These are phyloP conservation scores for Dinoponera quadriceps DNA, from an alignment of 1,140 invertebrate genomes.

Conservation along the genomic window DNA sequence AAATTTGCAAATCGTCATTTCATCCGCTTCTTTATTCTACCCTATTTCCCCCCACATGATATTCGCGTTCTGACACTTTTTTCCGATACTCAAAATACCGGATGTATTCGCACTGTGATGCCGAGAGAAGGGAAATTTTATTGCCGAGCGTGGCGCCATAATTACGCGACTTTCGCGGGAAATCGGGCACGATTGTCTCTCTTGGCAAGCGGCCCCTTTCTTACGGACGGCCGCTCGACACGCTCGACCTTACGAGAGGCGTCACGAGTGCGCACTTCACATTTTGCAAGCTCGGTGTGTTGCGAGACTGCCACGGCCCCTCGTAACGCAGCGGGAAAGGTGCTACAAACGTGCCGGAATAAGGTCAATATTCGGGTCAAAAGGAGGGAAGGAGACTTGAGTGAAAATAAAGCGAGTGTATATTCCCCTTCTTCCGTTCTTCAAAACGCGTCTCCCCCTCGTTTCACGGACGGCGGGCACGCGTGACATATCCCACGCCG, in stretches of 20 bases:
- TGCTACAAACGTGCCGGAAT: constrained; percentile 50
- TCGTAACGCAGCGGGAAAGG: constrained; percentile 39
- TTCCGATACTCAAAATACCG: neutral
- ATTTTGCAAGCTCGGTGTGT: constrained; percentile 55
- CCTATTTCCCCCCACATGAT: no score
- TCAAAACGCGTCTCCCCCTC: neutral
- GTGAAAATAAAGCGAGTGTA: constrained; percentile 5
- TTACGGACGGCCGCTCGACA: constrained; percentile 40
- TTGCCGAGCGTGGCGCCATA: constrained; percentile 19
- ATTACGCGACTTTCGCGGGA: constrained; percentile 55
- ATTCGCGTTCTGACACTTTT: neutral
- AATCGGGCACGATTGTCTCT: neutral
- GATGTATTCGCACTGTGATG: neutral
- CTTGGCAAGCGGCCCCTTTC: constrained; percentile 11
- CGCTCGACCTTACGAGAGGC: constrained; percentile 57
- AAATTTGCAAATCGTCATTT: no score
- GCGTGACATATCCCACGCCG: neutral
- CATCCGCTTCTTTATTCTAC: no score
- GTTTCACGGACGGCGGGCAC: neutral
- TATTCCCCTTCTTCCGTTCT: neutral
- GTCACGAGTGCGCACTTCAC: constrained; percentile 66
- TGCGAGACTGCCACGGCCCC: constrained; percentile 14
- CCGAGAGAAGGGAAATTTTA: constrained; percentile 26
- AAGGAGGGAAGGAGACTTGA: constrained; percentile 10
- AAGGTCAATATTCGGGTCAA: constrained; percentile 63